These are phyloP conservation scores for Campoplex capitator DNA, from an alignment of 2,888 invertebrate genomes.

Conservation along the genomic window DNA sequence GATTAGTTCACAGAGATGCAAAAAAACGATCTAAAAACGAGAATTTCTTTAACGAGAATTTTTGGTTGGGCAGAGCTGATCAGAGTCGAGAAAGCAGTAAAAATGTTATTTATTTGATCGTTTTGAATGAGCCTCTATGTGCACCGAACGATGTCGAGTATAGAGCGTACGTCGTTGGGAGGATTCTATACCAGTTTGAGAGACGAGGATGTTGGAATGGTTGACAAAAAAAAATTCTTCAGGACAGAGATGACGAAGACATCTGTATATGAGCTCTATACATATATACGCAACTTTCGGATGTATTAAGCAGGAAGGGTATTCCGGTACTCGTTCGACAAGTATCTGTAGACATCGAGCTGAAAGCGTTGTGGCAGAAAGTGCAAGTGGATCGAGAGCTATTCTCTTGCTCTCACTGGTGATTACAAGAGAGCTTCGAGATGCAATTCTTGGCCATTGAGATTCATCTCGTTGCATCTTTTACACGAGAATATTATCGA, in stretches of 20 bases:
- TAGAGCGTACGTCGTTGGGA: conserved; percentile 9
- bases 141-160: conserved; percentile 4
- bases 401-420: conserved; percentile 4
- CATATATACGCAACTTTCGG: conserved; percentile 23
- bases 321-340: conserved; percentile 49
- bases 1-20: no score
- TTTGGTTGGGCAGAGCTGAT: not conserved
- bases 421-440: conserved; percentile 11
- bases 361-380: conserved; percentile 52
- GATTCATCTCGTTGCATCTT: not conserved
- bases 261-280: not conserved
- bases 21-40: no score
- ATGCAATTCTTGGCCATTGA: conserved; percentile 43
- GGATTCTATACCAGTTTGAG: conserved; percentile 1
- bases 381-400: conserved; percentile 62
- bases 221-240: conserved; percentile 21
- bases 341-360: conserved; percentile 43
- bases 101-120: not conserved
- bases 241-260: conserved; percentile 37
- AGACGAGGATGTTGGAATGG: conserved; percentile 22
- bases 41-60: no score
- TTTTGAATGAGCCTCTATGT: conserved; percentile 29
- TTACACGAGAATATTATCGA: not conserved
- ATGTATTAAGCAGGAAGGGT: conserved; percentile 42
- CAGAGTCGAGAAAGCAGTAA: not conserved